phyloP scores from a whole-genome alignment of 2,888 invertebrate genomes.

The Lasioglossum lativentre region DNA sequence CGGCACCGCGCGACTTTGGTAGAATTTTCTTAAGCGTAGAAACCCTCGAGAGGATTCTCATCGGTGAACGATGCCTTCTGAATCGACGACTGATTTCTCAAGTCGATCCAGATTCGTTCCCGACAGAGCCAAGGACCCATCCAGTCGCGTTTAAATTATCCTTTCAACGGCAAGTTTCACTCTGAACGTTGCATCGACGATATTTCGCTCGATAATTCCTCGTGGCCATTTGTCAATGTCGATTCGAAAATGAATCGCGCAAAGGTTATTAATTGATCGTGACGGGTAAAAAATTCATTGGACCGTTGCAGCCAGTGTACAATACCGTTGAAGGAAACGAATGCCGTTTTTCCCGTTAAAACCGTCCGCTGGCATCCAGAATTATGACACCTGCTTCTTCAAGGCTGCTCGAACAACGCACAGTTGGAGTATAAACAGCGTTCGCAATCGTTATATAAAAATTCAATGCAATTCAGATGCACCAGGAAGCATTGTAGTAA shows the following conservation, averaged over 20 bases:
- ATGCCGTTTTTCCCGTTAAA: not conserved
- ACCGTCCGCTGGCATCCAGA: not conserved
- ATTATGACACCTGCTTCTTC: not conserved
- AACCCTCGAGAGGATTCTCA: not conserved
- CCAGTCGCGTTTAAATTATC: not conserved
- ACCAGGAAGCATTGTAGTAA: not conserved
- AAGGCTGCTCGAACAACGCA: not conserved
- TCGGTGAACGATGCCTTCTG: not conserved
- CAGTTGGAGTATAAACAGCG: not conserved
- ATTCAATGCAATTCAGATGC: not conserved
- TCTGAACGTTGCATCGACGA: not conserved
- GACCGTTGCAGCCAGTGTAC: not conserved
- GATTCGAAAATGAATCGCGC: not conserved
- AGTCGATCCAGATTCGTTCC: not conserved
- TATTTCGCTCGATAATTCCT: not conserved
- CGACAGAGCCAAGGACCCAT: not conserved
- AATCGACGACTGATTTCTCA: conserved; percentile 9
- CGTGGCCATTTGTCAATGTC: not conserved
- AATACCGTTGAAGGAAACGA: not conserved
- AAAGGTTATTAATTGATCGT: not conserved
- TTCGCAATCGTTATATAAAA: not conserved
- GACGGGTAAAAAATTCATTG: not conserved
- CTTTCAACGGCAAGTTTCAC: not conserved
- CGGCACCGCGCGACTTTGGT: not conserved
- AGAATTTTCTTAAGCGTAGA: not conserved